Percentiles rank a stretch among this genome's conserved stretches.
These are phyloP conservation scores for Rhabdomys pumilio DNA, from an alignment of 2,797 vertebrate species.

Conservation along the genomic window DNA sequence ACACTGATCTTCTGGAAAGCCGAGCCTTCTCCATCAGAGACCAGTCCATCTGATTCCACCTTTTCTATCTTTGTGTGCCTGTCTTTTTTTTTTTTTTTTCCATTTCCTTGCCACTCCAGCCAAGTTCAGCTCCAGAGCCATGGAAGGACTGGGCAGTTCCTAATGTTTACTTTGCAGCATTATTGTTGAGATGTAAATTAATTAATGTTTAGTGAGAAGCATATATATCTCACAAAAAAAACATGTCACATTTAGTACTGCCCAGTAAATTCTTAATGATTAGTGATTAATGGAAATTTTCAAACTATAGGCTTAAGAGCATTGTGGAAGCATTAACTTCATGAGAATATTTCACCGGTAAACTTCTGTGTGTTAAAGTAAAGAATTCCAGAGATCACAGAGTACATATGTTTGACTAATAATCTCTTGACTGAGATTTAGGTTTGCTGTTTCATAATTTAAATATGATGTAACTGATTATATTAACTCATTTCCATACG, in stretches of 20 bases:
- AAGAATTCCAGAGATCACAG: not conserved
- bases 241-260: not conserved
- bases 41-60: too few species aligned
- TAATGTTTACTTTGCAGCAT: not conserved
- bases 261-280: not conserved
- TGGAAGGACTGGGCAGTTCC: not conserved
- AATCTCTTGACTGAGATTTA: not conserved
- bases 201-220: not conserved
- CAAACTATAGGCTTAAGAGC: not conserved
- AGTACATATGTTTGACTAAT: not conserved
- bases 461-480: not conserved
- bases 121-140: not conserved
- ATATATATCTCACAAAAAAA: not conserved
- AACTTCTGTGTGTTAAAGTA: not conserved
- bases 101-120: not conserved
- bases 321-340: not conserved
- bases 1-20: not conserved
- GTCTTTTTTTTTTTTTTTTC: too few species aligned
- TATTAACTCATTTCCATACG: not conserved
- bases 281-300: not conserved
- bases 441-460: not conserved
- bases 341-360: not conserved
- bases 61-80: not conserved
- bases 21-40: not conserved
- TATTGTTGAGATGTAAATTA: constrained; percentile 29